Conservation (phyloP, 1,140 invertebrate genomes). For the Atta colombica region DNA sequence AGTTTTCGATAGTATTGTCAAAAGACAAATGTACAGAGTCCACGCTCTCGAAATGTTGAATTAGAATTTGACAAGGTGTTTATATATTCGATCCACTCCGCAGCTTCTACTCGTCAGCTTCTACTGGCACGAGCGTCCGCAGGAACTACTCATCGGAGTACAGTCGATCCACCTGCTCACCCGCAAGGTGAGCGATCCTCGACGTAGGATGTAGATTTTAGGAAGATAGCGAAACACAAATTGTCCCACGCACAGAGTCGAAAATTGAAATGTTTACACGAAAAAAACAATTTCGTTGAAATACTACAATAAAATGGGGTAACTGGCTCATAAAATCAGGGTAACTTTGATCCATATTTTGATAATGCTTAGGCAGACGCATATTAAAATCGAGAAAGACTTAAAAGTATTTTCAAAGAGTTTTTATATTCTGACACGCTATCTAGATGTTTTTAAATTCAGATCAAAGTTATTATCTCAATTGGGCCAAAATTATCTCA, state of each 20-base stretch:
- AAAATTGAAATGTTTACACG: background rate
- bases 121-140: conserved; percentile 68
- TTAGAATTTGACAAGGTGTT: conserved; percentile 50
- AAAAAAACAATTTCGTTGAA: too few relatives aligned
- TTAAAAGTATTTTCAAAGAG: too few relatives aligned
- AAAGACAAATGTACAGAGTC: background rate
- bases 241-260: background rate
- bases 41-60: conserved; percentile 43
- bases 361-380: too few relatives aligned
- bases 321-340: too few relatives aligned
- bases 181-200: conserved; percentile 76
- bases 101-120: conserved; percentile 72
- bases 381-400: too few relatives aligned
- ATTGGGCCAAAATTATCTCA: too few relatives aligned
- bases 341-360: too few relatives aligned
- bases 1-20: background rate
- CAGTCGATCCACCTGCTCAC: conserved; percentile 76
- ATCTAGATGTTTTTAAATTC: too few relatives aligned
- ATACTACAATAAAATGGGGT: too few relatives aligned
- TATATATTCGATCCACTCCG: conserved; percentile 66
- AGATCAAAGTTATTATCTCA: too few relatives aligned
- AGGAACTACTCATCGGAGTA: conserved; percentile 72
- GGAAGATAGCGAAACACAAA: background rate
- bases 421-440: too few relatives aligned
- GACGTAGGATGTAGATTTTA: conserved; percentile 16